Percentiles rank a stretch among this genome's conserved stretches.
Conservation (phyloP, 2,113 vertebrate genomes). For the Cyanoramphus novaezelandiae region DNA sequence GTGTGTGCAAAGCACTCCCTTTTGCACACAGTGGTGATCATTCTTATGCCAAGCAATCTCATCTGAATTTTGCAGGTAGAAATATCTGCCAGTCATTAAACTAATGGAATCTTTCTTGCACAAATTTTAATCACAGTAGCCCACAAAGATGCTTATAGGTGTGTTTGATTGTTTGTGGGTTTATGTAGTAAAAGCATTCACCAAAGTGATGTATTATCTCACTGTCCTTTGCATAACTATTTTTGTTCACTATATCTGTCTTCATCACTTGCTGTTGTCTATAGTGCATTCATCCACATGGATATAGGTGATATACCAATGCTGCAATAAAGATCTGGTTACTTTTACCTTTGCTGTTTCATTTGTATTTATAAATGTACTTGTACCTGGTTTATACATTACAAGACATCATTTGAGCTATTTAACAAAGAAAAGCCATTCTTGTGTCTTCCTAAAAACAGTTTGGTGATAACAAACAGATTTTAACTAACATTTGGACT, state of each 20-base stretch:
- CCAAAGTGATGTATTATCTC: neutral
- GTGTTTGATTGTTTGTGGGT: neutral
- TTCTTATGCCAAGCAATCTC: neutral
- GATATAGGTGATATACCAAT: neutral
- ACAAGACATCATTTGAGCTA: neutral
- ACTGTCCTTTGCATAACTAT: neutral
- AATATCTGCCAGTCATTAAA: neutral
- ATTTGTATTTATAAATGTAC: neutral
- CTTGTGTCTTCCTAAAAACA: neutral
- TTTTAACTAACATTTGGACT: slow-evolving; percentile 73
- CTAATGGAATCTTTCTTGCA: neutral
- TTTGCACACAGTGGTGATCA: neutral
- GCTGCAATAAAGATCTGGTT: neutral
- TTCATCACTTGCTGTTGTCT: neutral
- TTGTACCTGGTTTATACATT: neutral
- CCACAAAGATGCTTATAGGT: neutral
- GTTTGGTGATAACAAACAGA: slow-evolving; percentile 74
- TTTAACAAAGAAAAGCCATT: slow-evolving; percentile 1
- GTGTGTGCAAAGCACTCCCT: neutral
- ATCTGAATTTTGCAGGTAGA: neutral
- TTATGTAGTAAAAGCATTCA: neutral
- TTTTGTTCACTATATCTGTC: neutral
- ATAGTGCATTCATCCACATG: neutral
- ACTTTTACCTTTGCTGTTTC: neutral
- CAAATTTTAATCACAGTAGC: neutral